Conservation (phyloP, 2,888 invertebrate species). For the Scaptomyza tumidula region DNA sequence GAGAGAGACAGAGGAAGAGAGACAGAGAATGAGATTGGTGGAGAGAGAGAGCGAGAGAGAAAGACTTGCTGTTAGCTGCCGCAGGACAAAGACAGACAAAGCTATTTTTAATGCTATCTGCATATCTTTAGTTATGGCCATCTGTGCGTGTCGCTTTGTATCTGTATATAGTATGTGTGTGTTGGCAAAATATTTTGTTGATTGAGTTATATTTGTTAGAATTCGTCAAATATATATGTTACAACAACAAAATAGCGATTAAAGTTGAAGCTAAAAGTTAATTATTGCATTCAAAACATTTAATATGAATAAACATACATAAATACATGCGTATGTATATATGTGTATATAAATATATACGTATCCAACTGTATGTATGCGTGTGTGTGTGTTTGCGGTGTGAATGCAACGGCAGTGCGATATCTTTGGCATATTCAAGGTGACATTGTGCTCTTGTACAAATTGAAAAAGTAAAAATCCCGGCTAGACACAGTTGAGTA, state of each 20-base stretch:
- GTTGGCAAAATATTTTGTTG: conserved; percentile 41
- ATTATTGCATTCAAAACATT: too few relatives aligned
- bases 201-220: conserved; percentile 57
- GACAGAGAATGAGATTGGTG: too few relatives aligned
- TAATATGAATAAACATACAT: neutral
- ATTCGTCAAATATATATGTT: conserved; percentile 8
- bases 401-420: too few relatives aligned
- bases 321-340: too few relatives aligned
- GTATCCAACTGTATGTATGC: too few relatives aligned
- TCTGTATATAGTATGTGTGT: conserved; percentile 3
- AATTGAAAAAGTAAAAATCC: too few relatives aligned
- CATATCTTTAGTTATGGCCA: neutral
- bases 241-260: too few relatives aligned
- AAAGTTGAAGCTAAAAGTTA: conserved; percentile 57
- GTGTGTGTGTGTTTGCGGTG: too few relatives aligned
- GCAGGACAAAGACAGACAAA: neutral
- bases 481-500: too few relatives aligned
- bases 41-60: neutral
- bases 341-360: too few relatives aligned
- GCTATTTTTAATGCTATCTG: neutral
- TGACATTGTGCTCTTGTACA: too few relatives aligned
- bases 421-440: too few relatives aligned
- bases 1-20: neutral
- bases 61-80: neutral
- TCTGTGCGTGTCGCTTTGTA: neutral